Conservation (phyloP, 2,113 vertebrate genomes). For the Paradoxurus hermaphroditus region DNA sequence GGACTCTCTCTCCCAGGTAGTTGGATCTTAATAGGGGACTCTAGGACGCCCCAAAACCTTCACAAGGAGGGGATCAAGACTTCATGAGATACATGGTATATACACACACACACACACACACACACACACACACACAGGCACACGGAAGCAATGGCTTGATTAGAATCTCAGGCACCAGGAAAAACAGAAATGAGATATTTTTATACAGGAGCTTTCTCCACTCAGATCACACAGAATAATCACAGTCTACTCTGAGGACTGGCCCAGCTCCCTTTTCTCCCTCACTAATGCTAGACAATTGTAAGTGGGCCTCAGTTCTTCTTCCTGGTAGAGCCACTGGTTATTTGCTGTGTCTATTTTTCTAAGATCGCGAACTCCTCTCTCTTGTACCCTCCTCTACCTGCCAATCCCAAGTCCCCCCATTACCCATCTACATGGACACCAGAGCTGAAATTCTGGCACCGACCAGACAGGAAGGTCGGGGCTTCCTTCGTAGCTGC, state of each 20-base stretch:
- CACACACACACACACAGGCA: not conserved
- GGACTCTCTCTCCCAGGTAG: not conserved
- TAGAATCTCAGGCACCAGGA: not conserved
- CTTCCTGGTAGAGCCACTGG: not conserved
- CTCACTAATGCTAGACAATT: not conserved
- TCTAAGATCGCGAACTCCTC: not conserved
- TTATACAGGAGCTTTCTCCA: conserved; percentile 12
- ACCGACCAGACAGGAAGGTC: not conserved
- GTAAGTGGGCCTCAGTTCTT: not conserved
- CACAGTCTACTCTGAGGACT: not conserved
- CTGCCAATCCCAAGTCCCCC: conserved; percentile 12
- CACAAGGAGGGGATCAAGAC: not conserved
- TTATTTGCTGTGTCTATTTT: not conserved
- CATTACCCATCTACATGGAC: not conserved
- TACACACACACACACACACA: not conserved
- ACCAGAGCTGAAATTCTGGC: not conserved
- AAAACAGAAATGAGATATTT: not conserved
- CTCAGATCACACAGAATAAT: not conserved
- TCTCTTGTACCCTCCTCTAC: not conserved
- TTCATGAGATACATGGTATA: not conserved
- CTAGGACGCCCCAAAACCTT: conserved; percentile 15
- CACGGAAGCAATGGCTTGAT: not conserved
- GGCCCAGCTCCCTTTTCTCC: not conserved
- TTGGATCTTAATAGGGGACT: not conserved
- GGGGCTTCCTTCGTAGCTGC: not conserved